Conservation (phyloP, 2,797 vertebrate species). For the Gymnocypris eckloni region DNA sequence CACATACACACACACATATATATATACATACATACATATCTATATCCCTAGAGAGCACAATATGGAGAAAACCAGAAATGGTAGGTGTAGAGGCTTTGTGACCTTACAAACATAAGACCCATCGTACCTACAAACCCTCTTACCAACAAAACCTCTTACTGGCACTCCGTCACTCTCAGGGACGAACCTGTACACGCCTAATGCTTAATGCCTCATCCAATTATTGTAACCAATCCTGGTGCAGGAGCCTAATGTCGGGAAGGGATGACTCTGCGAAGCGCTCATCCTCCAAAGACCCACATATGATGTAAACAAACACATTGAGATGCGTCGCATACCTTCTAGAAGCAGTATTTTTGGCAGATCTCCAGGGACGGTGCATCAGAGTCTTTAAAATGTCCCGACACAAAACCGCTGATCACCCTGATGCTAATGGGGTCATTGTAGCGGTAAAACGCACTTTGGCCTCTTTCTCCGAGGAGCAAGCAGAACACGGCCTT, state of each 20-base stretch:
- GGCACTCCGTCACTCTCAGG: constrained; percentile 19
- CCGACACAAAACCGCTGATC: constrained; percentile 62
- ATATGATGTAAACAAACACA: constrained; percentile 40
- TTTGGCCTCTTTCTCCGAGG: constrained; percentile 62
- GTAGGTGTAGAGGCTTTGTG: neutral
- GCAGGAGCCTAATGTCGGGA: constrained; percentile 53
- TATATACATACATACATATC: too few relatives aligned
- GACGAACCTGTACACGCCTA: constrained; percentile 1
- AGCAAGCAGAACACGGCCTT: neutral
- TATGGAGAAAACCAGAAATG: too few relatives aligned
- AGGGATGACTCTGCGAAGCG: constrained; percentile 63
- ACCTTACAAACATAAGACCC: constrained; percentile 23
- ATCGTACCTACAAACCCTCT: constrained; percentile 32
- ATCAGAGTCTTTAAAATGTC: constrained; percentile 67
- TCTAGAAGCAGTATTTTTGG: constrained; percentile 51
- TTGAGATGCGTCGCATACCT: neutral
- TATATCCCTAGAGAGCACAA: too few relatives aligned
- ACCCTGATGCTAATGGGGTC: constrained; percentile 69
- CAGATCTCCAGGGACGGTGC: constrained; percentile 67
- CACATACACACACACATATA: neutral
- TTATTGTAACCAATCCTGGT: constrained; percentile 44
- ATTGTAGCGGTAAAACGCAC: constrained; percentile 63
- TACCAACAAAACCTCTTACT: constrained; percentile 25
- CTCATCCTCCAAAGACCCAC: constrained; percentile 58
- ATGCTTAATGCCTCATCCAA: constrained; percentile 37